Conservation (phyloP, 2,113 vertebrate genomes). For the Pollachius pollachius region DNA sequence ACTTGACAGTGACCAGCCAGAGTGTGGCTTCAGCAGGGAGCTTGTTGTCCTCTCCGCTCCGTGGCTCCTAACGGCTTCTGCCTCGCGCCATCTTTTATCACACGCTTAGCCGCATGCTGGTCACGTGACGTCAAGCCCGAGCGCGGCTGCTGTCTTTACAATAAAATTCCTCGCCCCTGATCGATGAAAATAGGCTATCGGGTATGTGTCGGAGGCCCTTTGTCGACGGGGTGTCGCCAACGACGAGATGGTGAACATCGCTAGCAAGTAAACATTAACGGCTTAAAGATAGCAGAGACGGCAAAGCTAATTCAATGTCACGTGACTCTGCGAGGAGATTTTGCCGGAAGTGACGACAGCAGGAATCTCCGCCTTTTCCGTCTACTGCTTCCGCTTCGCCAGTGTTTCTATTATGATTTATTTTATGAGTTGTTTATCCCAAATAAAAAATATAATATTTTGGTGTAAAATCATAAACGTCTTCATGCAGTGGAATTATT, state of each 20-base stretch:
- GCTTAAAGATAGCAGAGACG: constrained; percentile 70
- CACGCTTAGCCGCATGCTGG: constrained; percentile 71
- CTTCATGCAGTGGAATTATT: no score
- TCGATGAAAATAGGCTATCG: neutral
- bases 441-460: no score
- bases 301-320: constrained; percentile 70
- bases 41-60: constrained; percentile 70
- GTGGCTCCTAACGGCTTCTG: constrained; percentile 77
- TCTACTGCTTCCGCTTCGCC: neutral
- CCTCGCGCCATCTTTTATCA: constrained; percentile 91
- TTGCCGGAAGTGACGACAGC: constrained; percentile 67
- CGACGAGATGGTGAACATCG: constrained; percentile 38
- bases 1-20: constrained; percentile 41
- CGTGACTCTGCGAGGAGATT: constrained; percentile 61
- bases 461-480: no score
- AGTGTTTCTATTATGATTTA: no score
- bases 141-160: constrained; percentile 39
- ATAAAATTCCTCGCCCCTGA: constrained; percentile 16
- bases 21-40: constrained; percentile 25
- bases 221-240: constrained; percentile 2
- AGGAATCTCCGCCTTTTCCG: constrained; percentile 39
- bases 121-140: constrained; percentile 81
- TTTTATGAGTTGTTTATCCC: no score
- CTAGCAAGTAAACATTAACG: constrained; percentile 46
- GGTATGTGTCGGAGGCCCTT: neutral